Conservation (phyloP, 1,140 invertebrate species). For the Ceratitis capitata region DNA sequence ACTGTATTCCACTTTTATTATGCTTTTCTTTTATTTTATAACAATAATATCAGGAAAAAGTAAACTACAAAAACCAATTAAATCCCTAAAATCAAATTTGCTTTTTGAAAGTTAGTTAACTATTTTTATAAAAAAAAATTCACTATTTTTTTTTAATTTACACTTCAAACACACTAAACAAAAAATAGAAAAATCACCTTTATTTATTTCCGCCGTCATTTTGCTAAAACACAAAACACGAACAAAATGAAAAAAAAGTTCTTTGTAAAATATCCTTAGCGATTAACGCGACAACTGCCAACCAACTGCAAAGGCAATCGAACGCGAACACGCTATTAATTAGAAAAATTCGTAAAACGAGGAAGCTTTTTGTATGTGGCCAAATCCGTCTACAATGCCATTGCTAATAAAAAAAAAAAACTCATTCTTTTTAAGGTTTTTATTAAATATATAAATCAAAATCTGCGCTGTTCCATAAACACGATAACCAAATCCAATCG, state of each 20-base stretch:
- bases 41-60: too few relatives aligned
- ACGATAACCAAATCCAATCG: background rate
- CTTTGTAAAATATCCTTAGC: background rate
- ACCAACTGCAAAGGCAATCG: background rate
- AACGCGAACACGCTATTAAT: background rate
- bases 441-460: slow-evolving; percentile 38
- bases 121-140: too few relatives aligned
- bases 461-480: background rate
- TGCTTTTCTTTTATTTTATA: too few relatives aligned
- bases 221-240: background rate
- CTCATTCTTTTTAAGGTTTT: background rate
- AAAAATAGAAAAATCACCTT: background rate
- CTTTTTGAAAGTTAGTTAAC: too few relatives aligned
- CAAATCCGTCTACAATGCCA: background rate
- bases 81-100: too few relatives aligned
- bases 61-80: too few relatives aligned
- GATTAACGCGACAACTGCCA: background rate
- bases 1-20: too few relatives aligned
- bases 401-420: background rate
- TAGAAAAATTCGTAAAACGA: background rate
- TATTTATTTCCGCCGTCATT: slow-evolving; percentile 9
- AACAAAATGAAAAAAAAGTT: too few relatives aligned
- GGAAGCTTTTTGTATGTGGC: background rate
- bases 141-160: background rate
- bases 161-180: background rate